Base-by-base conservation (phyloP, 1,140 invertebrate species). In the Zaprionus camerounensis region DNA sequence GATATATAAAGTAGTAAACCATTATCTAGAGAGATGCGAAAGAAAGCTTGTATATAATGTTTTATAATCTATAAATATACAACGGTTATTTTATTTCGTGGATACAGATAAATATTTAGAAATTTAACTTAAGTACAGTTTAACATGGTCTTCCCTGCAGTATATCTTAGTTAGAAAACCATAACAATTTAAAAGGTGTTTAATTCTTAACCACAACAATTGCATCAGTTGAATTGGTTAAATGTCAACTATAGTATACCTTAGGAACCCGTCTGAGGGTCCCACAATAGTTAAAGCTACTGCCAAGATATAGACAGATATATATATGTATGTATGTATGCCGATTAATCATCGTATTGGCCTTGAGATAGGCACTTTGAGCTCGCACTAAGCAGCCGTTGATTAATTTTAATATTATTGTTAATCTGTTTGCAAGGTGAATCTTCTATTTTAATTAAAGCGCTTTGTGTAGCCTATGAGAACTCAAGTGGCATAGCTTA, bases 311-410 rank as follows among this genome's bases (percentile, higher is more conserved):
- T 22, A 24, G 12, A 22, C 20, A 12, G 4, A 2, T 24, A 22
- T 12, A 51, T 17, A 46, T 20, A 1, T 13, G 7, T 51, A 20
- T 12, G n/a, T 51, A 20, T 20, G 13, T 13, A 12, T 51, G 46
- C 46, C 46, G 46, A 51, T 51, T 51, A 20, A 28, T 31, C 31
- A 38, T 41, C 13, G 34, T 11, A 41, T 20, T 55, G 22, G 28
- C 58, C 58, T 41, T 62, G 68, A 59, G 58, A 49, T 59, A 26
- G 41, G 41, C 15, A 62, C 38, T 57, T 62, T 22, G 28, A 63
- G 59, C 24, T 63, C 46, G n/a, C 24, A n/a, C 24, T 28, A 41
- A 61, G 12, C 51, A 28, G 49, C 7, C 38, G 34, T 56, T 66
- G 15, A 56, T 41, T 55, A 26, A 28, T 34, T 26, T 51, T 24